Base-by-base conservation (phyloP, 2,888 invertebrate species). In the Pimpla rufipes region DNA sequence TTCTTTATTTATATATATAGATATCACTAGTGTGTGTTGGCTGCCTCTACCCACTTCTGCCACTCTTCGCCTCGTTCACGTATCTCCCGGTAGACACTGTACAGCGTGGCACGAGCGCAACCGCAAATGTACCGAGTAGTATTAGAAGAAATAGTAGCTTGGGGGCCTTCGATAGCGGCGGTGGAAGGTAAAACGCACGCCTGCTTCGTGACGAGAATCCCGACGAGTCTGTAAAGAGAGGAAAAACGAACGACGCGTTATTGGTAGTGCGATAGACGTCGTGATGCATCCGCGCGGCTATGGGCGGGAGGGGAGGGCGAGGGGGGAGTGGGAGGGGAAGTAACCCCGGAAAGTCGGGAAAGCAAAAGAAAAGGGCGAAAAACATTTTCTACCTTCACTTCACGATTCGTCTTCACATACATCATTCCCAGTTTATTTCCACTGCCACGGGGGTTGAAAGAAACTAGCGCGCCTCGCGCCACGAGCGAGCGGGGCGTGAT, bases 251-350 rank as follows among this genome's bases (percentile, higher is more conserved):
- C 1, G 71, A 42, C 40, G 71, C 57, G 71, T 71, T 71, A 71
- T 71, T 71, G 71, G 71, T 71, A 42, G 40, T n/a, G 40, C 42
- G 71, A 71, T 71, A 71, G 71, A 71, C 57, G 57, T 52, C 42
- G 55, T 23, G 42, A 42, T 42, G 57, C n/a, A 40, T 37, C 59
- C 8, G n/a, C 8, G 11, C 1, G 0, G n/a, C 10, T n/a, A 29
- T 29, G 40, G 23, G 2, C 18, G 29, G 1, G 71, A 37, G 16
- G 35, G n/a, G 13, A 18, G 13, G 11, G 11, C 4, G 18, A 55
- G 23, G 37, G 42, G n/a, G n/a, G n/a, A n/a, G n/a, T n/a, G n/a
- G n/a, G 35, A 7, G 7, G 5, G 52, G 29, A 3, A 16, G 55
- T 13, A 35, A 40, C 79, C 45, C 45, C 37, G 29, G 16, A 21